Evolutionary conservation across 2,113 vertebrate species (phyloP).

Genomic region (Stegastes partitus): DNA sequence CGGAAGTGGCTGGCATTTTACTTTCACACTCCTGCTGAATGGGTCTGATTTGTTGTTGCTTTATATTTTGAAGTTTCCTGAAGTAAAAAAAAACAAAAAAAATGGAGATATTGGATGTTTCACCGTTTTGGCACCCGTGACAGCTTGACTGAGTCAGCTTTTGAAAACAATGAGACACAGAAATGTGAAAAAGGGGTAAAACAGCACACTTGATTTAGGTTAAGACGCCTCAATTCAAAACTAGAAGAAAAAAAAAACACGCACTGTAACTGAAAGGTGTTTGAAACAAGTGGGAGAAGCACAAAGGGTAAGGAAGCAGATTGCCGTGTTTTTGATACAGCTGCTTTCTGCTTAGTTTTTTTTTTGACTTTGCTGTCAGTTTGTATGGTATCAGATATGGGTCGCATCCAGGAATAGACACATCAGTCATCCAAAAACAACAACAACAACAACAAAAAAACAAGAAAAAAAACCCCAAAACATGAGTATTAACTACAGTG

Average conservation of each 20-base stretch:
- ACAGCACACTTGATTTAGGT: slow-evolving; percentile 3
- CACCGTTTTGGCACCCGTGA: neutral
- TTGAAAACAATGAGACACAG: slow-evolving; percentile 22
- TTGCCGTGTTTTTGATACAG: slow-evolving; percentile 39
- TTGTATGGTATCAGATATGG: slow-evolving; percentile 46
- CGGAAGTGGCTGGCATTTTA: too few relatives aligned
- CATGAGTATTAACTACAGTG: slow-evolving; percentile 3
- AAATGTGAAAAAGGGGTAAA: neutral
- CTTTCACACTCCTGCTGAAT: too few relatives aligned
- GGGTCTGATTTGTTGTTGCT: too few relatives aligned
- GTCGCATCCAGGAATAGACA: slow-evolving; percentile 48
- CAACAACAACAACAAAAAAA: neutral
- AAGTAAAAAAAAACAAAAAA: too few relatives aligned
- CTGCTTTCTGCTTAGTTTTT: slow-evolving; percentile 14
- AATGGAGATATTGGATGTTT: slow-evolving; percentile 6
- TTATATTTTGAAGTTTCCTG: too few relatives aligned
- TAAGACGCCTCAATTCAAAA: slow-evolving; percentile 10
- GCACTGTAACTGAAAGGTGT: slow-evolving; percentile 28
- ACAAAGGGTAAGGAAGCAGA: slow-evolving; percentile 30
- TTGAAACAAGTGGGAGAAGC: slow-evolving; percentile 28
- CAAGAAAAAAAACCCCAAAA: too few relatives aligned
- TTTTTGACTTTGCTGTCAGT: slow-evolving; percentile 37
- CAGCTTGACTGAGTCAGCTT: slow-evolving; percentile 16
- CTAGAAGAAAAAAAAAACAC: neutral
- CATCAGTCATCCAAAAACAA: slow-evolving; percentile 26